phyloP scores from a whole-genome alignment of 1,140 invertebrate genomes.

The Hermetia illucens region DNA sequence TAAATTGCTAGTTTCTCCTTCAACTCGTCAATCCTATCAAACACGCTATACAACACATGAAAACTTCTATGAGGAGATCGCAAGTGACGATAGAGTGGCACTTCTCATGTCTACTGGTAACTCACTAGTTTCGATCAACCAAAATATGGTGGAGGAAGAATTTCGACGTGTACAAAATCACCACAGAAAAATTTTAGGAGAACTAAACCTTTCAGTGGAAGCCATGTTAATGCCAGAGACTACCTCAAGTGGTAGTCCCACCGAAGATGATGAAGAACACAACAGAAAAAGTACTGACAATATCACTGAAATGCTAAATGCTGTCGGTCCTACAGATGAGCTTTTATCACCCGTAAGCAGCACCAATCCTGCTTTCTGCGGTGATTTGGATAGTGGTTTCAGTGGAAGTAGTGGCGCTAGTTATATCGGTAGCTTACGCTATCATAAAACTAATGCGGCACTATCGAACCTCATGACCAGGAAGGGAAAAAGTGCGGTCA shows the following conservation, averaged over 20 bases:
- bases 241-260: constrained; percentile 17
- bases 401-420: constrained; percentile 63
- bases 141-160: constrained; percentile 63
- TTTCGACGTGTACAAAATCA: constrained; percentile 59
- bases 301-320: constrained; percentile 19
- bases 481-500: constrained; percentile 2
- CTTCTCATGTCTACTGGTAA: constrained; percentile 14
- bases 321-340: constrained; percentile 49
- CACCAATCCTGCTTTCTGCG: constrained; percentile 21
- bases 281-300: constrained; percentile 26
- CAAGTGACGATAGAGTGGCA: constrained; percentile 30
- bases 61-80: constrained; percentile 81
- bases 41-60: constrained; percentile 39
- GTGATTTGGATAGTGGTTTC: constrained; percentile 64
- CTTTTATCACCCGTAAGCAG: constrained; percentile 43
- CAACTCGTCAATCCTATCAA: constrained; percentile 20
- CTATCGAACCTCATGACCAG: constrained; percentile 16
- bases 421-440: constrained; percentile 48
- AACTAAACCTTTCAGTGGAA: constrained; percentile 74
- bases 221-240: constrained; percentile 69
- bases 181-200: constrained; percentile 65
- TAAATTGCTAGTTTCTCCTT: constrained; percentile 19
- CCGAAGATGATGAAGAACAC: neutral
- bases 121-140: constrained; percentile 42
- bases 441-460: constrained; percentile 31